Base-by-base conservation (phyloP, 2,797 vertebrate genomes). In the Presbytis comata region DNA sequence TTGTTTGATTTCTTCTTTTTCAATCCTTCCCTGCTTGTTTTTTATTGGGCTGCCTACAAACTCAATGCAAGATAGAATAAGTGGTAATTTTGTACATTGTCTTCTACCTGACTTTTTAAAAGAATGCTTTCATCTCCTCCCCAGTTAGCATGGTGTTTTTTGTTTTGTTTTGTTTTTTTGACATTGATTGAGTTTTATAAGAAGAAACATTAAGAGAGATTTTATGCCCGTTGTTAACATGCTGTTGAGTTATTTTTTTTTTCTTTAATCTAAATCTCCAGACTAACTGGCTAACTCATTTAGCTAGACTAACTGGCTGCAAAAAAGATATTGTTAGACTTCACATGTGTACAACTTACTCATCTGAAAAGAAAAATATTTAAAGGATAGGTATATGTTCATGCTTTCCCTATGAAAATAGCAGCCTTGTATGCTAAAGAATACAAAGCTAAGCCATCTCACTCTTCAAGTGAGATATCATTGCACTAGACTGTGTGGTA, bases 131-230 rank as follows among this genome's bases (percentile, higher is more conserved):
- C 33, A 76, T 82, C 2, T 74, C n/a, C 21, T 89, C 44, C 7
- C 21, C 55, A 89, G 50, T 53, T n/a, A 53, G n/a, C 14, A 64
- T 64, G 57, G 30, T 28, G 22, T 11, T 76, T 24, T n/a, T 61
- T 48, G 80, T 57, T 12, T 3, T 3, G 14, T 1, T 50, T 50
- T 50, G 14, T 14, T 30, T 61, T 61, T 10, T 10, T 57, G 28
- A 7, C 7, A 48, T 75, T 57, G n/a, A 39, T 30, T n/a, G 50
- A 59, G 26, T 24, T 59, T 79, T 57, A 46, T 90, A 36, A 50
- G 21, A 86, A 98, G 94, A 79, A 95, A 86, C 74, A 93, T 95
- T 95, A 98, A 98, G 97, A 97, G 92, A 48, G 10, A 80, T 97
- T 98, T 97, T 92, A 89, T 81, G n/a, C 55, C 97, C 91, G 94